phyloP scores from a whole-genome alignment of 1,140 invertebrate species.

The Drosophila sturtevanti region DNA sequence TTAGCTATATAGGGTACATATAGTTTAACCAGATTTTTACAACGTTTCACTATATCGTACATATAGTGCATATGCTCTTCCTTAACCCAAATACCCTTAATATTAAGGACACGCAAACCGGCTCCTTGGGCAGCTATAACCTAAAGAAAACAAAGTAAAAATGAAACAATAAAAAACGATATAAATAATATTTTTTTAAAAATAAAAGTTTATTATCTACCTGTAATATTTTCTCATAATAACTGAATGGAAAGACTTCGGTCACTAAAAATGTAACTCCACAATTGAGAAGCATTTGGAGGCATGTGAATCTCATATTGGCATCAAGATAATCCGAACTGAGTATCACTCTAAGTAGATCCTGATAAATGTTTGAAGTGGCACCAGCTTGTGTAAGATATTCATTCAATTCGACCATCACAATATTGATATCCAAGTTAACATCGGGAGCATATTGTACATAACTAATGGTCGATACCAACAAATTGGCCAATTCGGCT shows the following conservation, averaged over 20 bases:
- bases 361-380: slow-evolving; percentile 86
- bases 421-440: slow-evolving; percentile 84
- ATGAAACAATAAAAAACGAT: too few species aligned
- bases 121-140: slow-evolving; percentile 85
- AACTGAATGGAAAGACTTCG: slow-evolving; percentile 86
- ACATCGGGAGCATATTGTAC: slow-evolving; percentile 82
- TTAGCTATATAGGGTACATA: slow-evolving; percentile 88
- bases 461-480: slow-evolving; percentile 80
- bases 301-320: slow-evolving; percentile 85
- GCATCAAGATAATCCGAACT: slow-evolving; percentile 86
- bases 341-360: slow-evolving; percentile 86
- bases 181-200: neutral
- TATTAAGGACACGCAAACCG: slow-evolving; percentile 85
- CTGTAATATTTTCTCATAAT: slow-evolving; percentile 87
- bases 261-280: slow-evolving; percentile 86
- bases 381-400: slow-evolving; percentile 85
- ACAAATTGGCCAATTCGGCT: slow-evolving; percentile 71
- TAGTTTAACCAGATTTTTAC: slow-evolving; percentile 84
- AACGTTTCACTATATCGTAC: slow-evolving; percentile 85
- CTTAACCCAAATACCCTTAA: slow-evolving; percentile 88
- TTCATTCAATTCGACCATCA: slow-evolving; percentile 85
- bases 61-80: slow-evolving; percentile 86
- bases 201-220: slow-evolving; percentile 74
- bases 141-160: slow-evolving; percentile 71
- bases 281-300: slow-evolving; percentile 85